Base-by-base conservation (phyloP, 30 jellyfish, hydroid and myxozoan genomes). In the Aurelia coerulea region DNA sequence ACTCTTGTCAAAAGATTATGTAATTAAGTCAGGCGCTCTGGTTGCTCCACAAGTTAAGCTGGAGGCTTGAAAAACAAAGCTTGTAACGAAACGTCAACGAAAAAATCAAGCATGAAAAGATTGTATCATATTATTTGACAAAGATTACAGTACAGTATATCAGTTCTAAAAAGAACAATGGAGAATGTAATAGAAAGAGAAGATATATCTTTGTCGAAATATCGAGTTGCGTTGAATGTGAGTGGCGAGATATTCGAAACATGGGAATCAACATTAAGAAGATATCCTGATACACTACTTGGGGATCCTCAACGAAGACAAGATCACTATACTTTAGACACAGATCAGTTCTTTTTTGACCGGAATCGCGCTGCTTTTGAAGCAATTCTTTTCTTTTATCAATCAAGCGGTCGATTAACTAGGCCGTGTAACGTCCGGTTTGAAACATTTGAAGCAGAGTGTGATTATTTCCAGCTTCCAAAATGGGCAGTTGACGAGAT, bases 201-300 rank as follows among this genome's bases (percentile, higher is more conserved):
- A 9, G 72, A 62, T 6, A 62, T 14, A 6, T 62, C 34, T 62
- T 62, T 62, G 13, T 5, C 56, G 15, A 17, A 54, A 42, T 37
- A 53, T 23, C 62, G 97, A 51, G 65, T 95, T 18, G 66, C 59
- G 12, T 64, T 95, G 65, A 95, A 90, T 87, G 77, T 95, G 29
- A 95, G 99, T 65, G 99, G 99, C 17, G 85, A 68, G 58, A 86
- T 85, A 6, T 95, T 72, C 63, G 99, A 95, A 86, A 95, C 99
- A 78, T 73, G 92, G 65, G 97, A 74, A 76, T 23, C 90, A 62
- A 95, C 99, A 35, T 67, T 95, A 56, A 68, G 74, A n/a, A 86
- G 97, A 56, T 95, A 31, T 69, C 99, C 99, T 14, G 77, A 42
- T n/a, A 95, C 99, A 49, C 74, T 95, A 58, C 91, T 95, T 11